A percentile compares a stretch with the other conserved stretches of the same genome.
Conservation (phyloP, 2,888 invertebrate species). For the Pedicia rivosa region DNA sequence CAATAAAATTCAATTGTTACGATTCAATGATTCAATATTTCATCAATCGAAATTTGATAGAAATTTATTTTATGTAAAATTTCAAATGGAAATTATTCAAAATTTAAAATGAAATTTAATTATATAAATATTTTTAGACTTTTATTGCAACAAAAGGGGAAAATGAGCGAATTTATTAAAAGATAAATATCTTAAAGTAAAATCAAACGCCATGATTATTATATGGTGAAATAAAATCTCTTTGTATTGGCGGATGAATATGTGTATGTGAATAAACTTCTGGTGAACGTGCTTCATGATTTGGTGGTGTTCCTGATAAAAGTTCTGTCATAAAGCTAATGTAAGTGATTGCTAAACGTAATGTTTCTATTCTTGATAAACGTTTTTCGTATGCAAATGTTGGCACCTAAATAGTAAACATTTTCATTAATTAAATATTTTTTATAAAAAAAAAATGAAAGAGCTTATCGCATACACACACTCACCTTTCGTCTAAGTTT, state of each 20-base stretch:
- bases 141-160: too few species aligned
- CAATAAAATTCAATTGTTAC: too few species aligned
- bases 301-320: slow-evolving; percentile 44
- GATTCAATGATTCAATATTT: too few species aligned
- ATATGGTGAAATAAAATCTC: slow-evolving; percentile 29
- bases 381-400: slow-evolving; percentile 96
- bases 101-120: too few species aligned
- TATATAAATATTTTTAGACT: too few species aligned
- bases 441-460: slow-evolving; percentile 3
- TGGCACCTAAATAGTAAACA: slow-evolving; percentile 44
- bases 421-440: not conserved
- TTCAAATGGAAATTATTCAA: too few species aligned
- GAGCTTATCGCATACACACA: too few species aligned
- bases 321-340: slow-evolving; percentile 94
- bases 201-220: slow-evolving; percentile 5
- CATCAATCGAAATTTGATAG: too few species aligned
- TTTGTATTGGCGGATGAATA: slow-evolving; percentile 26
- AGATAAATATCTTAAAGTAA: too few species aligned
- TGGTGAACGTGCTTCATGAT: slow-evolving; percentile 22
- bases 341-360: slow-evolving; percentile 87
- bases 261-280: slow-evolving; percentile 27
- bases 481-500: slow-evolving; percentile 69
- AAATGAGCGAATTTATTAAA: too few species aligned
- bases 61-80: too few species aligned
- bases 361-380: slow-evolving; percentile 85